Percentiles rank a stretch among this genome's conserved stretches.
phyloP scores from a whole-genome alignment of 2,888 invertebrate species.

The Drosophila dives region DNA sequence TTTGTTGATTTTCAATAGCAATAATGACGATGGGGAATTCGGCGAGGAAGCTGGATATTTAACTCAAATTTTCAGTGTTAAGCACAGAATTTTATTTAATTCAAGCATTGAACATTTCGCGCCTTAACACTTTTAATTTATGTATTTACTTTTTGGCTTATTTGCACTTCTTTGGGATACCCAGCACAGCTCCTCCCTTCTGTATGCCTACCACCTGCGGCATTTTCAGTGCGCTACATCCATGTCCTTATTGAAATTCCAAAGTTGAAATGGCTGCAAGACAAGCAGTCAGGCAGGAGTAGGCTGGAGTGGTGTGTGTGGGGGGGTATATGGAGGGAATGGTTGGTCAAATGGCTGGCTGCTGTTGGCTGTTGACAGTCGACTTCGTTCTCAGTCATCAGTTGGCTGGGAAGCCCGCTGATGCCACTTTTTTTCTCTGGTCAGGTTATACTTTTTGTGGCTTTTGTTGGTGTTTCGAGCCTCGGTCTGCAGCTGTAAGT shows the following conservation, averaged over 20 bases:
- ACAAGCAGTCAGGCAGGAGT: slow-evolving; percentile 22
- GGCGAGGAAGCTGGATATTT: not conserved
- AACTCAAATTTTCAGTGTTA: slow-evolving; percentile 45
- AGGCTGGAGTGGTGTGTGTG: too few species aligned
- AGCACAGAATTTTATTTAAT: slow-evolving; percentile 58
- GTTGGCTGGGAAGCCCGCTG: slow-evolving; percentile 26
- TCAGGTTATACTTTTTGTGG: slow-evolving; percentile 53
- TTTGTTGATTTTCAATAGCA: slow-evolving; percentile 29
- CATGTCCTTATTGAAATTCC: slow-evolving; percentile 76
- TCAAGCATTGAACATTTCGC: slow-evolving; percentile 70
- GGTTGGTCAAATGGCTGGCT: slow-evolving; percentile 34
- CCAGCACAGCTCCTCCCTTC: not conserved
- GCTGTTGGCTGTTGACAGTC: slow-evolving; percentile 59
- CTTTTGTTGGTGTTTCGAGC: slow-evolving; percentile 50
- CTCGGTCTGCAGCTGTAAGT: slow-evolving; percentile 30
- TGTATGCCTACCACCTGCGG: slow-evolving; percentile 70
- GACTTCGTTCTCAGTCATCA: slow-evolving; percentile 56
- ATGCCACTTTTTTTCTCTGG: slow-evolving; percentile 52
- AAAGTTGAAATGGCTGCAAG: slow-evolving; percentile 78
- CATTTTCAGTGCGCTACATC: slow-evolving; percentile 40
- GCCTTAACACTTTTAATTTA: slow-evolving; percentile 78
- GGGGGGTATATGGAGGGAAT: not conserved
- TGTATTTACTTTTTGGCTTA: slow-evolving; percentile 77
- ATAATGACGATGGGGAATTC: not conserved
- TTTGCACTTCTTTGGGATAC: slow-evolving; percentile 55